Percentiles rank a stretch among this genome's conserved stretches.
These are phyloP conservation scores for Porites divaricata DNA, from an alignment of 92 coral and sea anemone genomes.

Conservation along the genomic window DNA sequence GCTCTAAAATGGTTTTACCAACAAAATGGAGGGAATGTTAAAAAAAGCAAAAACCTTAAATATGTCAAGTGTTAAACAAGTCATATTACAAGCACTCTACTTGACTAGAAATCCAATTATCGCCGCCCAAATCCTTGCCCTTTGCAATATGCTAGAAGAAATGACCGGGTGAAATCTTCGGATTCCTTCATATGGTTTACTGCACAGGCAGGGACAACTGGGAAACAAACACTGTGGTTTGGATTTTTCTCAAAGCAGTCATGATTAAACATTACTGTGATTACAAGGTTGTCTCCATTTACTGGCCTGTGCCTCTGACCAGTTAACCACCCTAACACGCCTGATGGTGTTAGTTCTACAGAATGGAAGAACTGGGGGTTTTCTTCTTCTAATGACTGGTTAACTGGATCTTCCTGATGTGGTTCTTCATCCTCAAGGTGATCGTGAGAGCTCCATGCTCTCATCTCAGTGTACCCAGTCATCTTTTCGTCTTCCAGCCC, in stretches of 20 bases:
- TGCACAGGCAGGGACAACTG: constrained; percentile 46
- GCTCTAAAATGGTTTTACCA: too few species aligned
- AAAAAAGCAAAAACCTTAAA: too few species aligned
- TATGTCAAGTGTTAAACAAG: background rate
- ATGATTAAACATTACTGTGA: constrained; percentile 37
- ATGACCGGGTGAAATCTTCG: too few species aligned
- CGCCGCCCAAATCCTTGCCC: background rate
- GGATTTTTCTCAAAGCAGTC: constrained; percentile 39
- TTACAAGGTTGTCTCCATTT: constrained; percentile 46
- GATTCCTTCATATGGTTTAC: constrained; percentile 12
- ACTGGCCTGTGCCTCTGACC: constrained; percentile 55
- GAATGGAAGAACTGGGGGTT: constrained; percentile 18
- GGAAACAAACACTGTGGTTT: constrained; percentile 41
- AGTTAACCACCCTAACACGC: constrained; percentile 32
- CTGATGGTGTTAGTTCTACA: constrained; percentile 26
- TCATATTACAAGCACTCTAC: background rate
- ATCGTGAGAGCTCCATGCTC: constrained; percentile 41
- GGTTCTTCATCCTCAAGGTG: constrained; percentile 35
- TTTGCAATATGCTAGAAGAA: background rate
- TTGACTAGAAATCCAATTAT: constrained; percentile 26
- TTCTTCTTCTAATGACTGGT: constrained; percentile 19
- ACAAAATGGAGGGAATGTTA: too few species aligned
- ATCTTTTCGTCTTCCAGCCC: constrained; percentile 61
- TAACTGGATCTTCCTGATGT: background rate
- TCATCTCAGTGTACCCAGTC: constrained; percentile 46